phyloP scores from a whole-genome alignment of 2,888 invertebrate genomes.

The Dasypolia templi region DNA sequence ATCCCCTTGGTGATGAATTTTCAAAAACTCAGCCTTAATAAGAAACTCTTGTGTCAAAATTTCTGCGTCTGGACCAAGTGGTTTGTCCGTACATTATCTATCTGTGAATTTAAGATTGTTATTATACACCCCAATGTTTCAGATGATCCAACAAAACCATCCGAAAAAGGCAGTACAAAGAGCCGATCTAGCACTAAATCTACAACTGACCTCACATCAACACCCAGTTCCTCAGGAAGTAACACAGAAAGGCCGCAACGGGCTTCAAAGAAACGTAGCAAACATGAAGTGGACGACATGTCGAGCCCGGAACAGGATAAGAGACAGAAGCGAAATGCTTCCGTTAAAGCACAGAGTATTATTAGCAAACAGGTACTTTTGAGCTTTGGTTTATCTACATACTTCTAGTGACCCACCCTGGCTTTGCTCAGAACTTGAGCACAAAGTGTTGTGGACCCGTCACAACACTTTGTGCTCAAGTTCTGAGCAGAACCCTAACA shows the following conservation, averaged over 20 bases:
- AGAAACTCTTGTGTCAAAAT: neutral
- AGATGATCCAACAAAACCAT: constrained; percentile 76
- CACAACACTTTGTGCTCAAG: neutral
- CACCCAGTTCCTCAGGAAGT: constrained; percentile 68
- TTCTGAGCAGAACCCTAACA: neutral
- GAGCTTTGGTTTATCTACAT: neutral
- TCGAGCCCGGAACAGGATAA: constrained; percentile 85
- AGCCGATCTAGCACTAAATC: constrained; percentile 59
- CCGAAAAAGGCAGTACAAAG: constrained; percentile 53
- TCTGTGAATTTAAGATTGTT: neutral
- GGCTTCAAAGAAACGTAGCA: constrained; percentile 83
- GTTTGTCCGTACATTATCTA: neutral
- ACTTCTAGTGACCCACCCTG: neutral
- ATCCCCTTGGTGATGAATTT: neutral
- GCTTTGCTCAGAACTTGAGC: neutral
- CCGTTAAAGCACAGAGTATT: constrained; percentile 84
- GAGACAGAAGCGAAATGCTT: constrained; percentile 84
- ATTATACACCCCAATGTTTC: constrained; percentile 23
- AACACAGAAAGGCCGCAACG: constrained; percentile 63
- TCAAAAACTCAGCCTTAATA: neutral
- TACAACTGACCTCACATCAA: constrained; percentile 47
- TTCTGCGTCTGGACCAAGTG: neutral
- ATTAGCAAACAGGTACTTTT: constrained; percentile 84
- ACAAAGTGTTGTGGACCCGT: no score
- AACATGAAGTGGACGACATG: constrained; percentile 84